Evolutionary conservation across 2,888 invertebrate genomes (phyloP).

Genomic region (Drosophila limbata): DNA sequence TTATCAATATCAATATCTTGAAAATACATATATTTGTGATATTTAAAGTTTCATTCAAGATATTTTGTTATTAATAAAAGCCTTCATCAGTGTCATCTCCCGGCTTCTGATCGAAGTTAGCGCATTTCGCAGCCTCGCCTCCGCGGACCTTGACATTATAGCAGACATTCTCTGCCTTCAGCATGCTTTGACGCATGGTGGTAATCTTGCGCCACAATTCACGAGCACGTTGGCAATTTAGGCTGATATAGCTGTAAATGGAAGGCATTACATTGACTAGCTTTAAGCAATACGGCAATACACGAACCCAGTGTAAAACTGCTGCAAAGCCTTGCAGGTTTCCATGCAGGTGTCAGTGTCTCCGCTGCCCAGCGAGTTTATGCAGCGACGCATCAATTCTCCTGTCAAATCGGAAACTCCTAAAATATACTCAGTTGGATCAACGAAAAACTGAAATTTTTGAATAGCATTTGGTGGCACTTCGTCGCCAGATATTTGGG

Average conservation of each 20-base stretch:
- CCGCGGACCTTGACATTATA: slow-evolving; percentile 92
- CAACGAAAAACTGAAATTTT: slow-evolving; percentile 81
- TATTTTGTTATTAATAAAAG: slow-evolving; percentile 75
- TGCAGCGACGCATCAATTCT: slow-evolving; percentile 95
- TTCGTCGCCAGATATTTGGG: slow-evolving; percentile 8
- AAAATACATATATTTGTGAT: neutral
- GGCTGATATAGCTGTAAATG: slow-evolving; percentile 84
- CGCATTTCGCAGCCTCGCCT: slow-evolving; percentile 89
- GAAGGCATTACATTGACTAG: neutral
- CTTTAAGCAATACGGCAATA: neutral
- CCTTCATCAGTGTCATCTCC: slow-evolving; percentile 86
- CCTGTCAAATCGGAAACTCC: slow-evolving; percentile 95
- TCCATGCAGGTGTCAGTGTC: slow-evolving; percentile 90
- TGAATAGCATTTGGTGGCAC: neutral
- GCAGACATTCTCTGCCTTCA: slow-evolving; percentile 94
- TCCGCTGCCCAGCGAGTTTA: slow-evolving; percentile 92
- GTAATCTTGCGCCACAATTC: slow-evolving; percentile 90
- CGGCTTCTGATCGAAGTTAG: slow-evolving; percentile 84
- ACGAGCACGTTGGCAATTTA: slow-evolving; percentile 86
- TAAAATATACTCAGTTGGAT: slow-evolving; percentile 88
- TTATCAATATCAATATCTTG: neutral
- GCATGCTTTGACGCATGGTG: slow-evolving; percentile 90
- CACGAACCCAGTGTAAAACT: slow-evolving; percentile 82
- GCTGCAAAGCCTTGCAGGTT: slow-evolving; percentile 90
- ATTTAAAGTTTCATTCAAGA: neutral